A percentile compares a stretch with the other conserved stretches of the same genome.
Conservation (phyloP, 1,140 invertebrate species). For the Rhyacophila brunnea region DNA sequence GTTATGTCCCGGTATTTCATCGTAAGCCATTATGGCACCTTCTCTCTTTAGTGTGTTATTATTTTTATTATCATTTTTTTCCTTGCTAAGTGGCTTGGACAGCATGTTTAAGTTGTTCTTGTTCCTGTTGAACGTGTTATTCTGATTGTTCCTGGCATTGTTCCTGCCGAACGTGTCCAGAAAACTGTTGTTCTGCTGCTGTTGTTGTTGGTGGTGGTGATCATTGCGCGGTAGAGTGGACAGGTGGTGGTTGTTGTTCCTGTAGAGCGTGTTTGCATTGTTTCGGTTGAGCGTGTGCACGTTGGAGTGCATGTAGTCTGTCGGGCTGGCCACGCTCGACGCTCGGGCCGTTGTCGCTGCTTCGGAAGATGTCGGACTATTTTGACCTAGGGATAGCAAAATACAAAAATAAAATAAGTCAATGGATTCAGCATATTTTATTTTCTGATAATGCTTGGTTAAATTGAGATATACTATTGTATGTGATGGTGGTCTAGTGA, state of each 20-base stretch:
- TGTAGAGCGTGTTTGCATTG: conserved; percentile 40
- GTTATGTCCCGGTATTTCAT: conserved; percentile 59
- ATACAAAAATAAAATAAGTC: no score
- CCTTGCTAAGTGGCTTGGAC: conserved; percentile 41
- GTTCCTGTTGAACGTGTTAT: conserved; percentile 35
- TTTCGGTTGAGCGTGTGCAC: conserved; percentile 54
- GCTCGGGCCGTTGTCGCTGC: conserved; percentile 77
- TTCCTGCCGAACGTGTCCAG: conserved; percentile 34
- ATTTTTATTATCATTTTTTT: conserved; percentile 47
- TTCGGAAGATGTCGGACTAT: conserved; percentile 78
- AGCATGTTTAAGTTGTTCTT: conserved; percentile 40
- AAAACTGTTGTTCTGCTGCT: conserved; percentile 30
- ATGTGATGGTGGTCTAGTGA: no score
- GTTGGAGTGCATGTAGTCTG: conserved; percentile 44
- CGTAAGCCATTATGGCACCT: conserved; percentile 54
- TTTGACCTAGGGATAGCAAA: conserved; percentile 62
- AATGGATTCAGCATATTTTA: no score
- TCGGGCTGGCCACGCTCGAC: conserved; percentile 59
- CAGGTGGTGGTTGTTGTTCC: conserved; percentile 39
- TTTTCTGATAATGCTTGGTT: no score
- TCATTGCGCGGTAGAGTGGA: conserved; percentile 57
- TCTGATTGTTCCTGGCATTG: conserved; percentile 46
- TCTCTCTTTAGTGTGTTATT: conserved; percentile 38
- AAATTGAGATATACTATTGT: no score
- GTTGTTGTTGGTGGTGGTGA: conserved; percentile 47